A percentile compares a stretch with the other conserved stretches of the same genome.
These are phyloP conservation scores for Hartigia nigra DNA, from an alignment of 2,888 invertebrate genomes.

Conservation along the genomic window DNA sequence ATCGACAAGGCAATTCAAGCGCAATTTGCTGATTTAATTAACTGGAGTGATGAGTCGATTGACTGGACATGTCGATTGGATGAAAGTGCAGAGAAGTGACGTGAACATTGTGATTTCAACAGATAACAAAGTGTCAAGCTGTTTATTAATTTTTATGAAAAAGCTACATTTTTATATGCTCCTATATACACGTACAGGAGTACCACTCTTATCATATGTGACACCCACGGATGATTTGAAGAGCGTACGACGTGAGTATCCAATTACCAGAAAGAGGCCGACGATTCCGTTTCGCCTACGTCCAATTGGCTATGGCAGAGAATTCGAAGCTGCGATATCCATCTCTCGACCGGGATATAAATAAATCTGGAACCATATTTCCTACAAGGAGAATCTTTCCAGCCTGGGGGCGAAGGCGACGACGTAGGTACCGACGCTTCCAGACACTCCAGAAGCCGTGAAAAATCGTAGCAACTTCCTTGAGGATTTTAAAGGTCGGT, in stretches of 20 bases:
- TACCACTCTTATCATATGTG: background rate
- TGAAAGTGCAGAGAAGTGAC: background rate
- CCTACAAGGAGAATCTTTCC: background rate
- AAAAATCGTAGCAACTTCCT: background rate
- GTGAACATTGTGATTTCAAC: background rate
- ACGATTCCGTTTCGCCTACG: background rate
- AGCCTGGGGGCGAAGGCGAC: background rate
- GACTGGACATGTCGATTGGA: background rate
- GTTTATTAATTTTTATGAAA: background rate
- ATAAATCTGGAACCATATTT: background rate
- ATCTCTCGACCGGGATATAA: background rate
- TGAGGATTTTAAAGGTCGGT: background rate
- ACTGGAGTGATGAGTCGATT: background rate
- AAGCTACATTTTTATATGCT: background rate
- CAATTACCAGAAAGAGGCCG: background rate
- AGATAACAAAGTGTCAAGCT: background rate
- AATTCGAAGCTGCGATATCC: background rate
- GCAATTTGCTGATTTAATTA: background rate
- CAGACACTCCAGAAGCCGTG: background rate
- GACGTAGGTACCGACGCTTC: background rate
- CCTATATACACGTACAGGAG: background rate
- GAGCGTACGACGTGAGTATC: background rate
- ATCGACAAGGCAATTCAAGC: background rate
- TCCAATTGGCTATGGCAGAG: background rate
- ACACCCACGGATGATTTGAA: background rate